Percentiles rank a stretch among this genome's conserved stretches.
Conservation (phyloP, 2,113 vertebrate species). For the Cervus canadensis region DNA sequence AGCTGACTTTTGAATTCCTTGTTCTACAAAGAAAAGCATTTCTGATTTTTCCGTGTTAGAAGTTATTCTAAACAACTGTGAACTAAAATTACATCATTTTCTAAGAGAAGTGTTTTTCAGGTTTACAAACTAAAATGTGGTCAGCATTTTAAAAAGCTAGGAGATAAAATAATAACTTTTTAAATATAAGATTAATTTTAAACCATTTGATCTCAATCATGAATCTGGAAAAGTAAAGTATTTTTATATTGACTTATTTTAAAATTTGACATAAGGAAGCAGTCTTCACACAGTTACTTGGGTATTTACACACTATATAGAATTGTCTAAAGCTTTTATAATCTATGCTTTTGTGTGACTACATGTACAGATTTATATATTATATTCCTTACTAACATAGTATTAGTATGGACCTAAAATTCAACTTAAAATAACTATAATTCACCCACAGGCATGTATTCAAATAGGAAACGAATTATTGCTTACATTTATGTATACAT, state of each 20-base stretch:
- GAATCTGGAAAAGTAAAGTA: background rate
- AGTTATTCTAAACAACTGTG: background rate
- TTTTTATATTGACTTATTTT: background rate
- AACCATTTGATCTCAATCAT: background rate
- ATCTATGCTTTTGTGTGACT: background rate
- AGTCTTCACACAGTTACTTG: background rate
- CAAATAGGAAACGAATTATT: background rate
- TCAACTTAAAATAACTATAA: background rate
- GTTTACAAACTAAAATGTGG: background rate
- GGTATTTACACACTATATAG: background rate
- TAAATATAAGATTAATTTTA: background rate
- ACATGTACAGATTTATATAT: background rate
- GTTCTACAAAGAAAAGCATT: background rate
- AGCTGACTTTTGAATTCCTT: background rate
- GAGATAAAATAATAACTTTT: background rate
- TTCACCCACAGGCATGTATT: background rate
- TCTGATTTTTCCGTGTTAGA: background rate
- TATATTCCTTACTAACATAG: background rate
- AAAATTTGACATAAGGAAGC: constrained; percentile 10
- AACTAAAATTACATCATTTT: constrained; percentile 11
- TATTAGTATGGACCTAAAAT: background rate
- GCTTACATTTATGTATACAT: background rate
- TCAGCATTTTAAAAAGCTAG: constrained; percentile 8
- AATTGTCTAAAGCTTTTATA: background rate
- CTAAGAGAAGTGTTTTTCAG: background rate